A percentile compares a stretch with the other conserved stretches of the same genome.
Evolutionary conservation across 1,140 invertebrate genomes (phyloP).

Genomic region (Stegodyphus dumicola): DNA sequence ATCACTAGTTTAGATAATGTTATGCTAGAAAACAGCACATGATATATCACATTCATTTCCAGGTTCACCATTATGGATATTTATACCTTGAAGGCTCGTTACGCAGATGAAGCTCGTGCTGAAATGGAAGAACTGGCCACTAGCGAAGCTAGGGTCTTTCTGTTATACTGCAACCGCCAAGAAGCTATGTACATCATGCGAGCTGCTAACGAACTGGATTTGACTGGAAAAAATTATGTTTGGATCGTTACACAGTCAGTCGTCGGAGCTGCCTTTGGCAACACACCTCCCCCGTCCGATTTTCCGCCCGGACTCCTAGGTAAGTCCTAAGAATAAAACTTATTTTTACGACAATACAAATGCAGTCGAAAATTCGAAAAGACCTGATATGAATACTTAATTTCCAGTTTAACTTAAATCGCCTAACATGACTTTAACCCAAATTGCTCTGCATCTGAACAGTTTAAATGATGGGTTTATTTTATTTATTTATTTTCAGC

Average conservation of each 20-base stretch:
- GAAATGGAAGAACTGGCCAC: conserved; percentile 77
- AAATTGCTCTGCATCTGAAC: too few species aligned
- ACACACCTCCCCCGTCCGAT: conserved; percentile 76
- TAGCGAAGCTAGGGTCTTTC: conserved; percentile 91
- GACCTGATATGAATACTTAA: too few species aligned
- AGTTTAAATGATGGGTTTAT: too few species aligned
- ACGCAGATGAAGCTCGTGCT: conserved; percentile 31
- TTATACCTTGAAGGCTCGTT: conserved; percentile 55
- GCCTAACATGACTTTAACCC: too few species aligned
- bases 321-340: conserved; percentile 68
- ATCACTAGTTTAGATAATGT: too few species aligned
- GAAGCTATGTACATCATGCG: conserved; percentile 87
- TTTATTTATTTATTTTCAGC: too few species aligned
- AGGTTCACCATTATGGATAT: conserved; percentile 63
- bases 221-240: conserved; percentile 94
- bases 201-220: conserved; percentile 82
- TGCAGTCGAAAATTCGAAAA: too few species aligned
- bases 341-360: too few species aligned
- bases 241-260: conserved; percentile 98
- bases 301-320: conserved; percentile 95
- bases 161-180: conserved; percentile 89
- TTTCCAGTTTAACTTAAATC: too few species aligned
- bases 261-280: conserved; percentile 74
- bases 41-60: not conserved
- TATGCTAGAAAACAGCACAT: too few species aligned